Conservation (phyloP, 92 coral and sea anemone species). For the Muricea muricata region DNA sequence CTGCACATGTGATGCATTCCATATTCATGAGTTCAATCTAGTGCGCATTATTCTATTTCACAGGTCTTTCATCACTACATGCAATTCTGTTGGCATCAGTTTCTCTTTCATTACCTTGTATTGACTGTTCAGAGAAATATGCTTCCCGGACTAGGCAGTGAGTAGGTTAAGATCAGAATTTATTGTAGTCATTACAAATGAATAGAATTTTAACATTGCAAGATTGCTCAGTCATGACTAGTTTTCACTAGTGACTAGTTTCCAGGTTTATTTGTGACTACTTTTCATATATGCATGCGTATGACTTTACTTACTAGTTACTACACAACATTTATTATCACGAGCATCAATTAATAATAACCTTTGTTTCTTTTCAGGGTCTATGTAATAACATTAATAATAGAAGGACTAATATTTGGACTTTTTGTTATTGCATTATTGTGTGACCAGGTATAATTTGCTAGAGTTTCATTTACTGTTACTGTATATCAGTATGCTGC, state of each 20-base stretch:
- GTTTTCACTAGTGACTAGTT: too few species aligned
- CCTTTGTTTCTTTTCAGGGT: slow-evolving; percentile 66
- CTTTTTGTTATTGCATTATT: slow-evolving; percentile 91
- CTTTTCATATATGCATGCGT: too few species aligned
- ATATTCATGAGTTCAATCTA: too few species aligned
- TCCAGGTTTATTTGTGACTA: too few species aligned
- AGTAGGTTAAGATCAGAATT: slow-evolving; percentile 40
- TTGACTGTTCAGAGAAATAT: slow-evolving; percentile 79
- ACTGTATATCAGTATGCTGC: too few species aligned
- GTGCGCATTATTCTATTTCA: background rate
- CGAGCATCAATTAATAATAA: background rate
- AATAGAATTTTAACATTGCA: too few species aligned
- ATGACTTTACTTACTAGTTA: too few species aligned
- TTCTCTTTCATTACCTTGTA: slow-evolving; percentile 83
- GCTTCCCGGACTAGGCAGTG: slow-evolving; percentile 83
- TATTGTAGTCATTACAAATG: background rate
- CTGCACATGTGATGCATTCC: background rate
- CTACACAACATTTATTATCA: too few species aligned
- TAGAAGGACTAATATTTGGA: slow-evolving; percentile 90
- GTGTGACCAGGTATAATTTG: slow-evolving; percentile 92
- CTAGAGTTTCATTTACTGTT: too few species aligned
- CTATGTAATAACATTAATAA: slow-evolving; percentile 80
- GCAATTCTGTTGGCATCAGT: slow-evolving; percentile 79
- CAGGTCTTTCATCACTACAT: slow-evolving; percentile 86
- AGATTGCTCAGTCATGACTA: too few species aligned